Evolutionary conservation across 2,113 vertebrate species (phyloP).

Genomic region (Clupea harengus): DNA sequence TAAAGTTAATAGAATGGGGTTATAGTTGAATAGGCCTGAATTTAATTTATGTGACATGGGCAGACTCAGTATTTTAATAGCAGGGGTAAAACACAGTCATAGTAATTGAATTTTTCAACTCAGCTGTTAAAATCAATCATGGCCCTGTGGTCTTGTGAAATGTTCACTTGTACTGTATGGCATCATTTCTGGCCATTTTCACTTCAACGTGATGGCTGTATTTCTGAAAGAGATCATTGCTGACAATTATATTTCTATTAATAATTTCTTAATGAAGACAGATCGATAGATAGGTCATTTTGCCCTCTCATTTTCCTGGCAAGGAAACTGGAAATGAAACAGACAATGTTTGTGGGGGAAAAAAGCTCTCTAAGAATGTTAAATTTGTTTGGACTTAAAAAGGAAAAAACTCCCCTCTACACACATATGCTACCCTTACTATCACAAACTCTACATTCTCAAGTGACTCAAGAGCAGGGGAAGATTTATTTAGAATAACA

Average conservation of each 20-base stretch:
- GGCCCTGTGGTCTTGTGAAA: constrained; percentile 30
- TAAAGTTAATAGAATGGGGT: constrained; percentile 65
- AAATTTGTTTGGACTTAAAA: neutral
- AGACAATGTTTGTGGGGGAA: neutral
- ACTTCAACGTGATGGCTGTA: neutral
- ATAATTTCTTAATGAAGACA: neutral
- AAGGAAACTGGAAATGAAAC: neutral
- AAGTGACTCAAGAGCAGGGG: neutral
- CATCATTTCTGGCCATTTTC: neutral
- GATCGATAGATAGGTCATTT: neutral
- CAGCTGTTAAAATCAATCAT: constrained; percentile 33
- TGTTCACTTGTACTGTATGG: constrained; percentile 22
- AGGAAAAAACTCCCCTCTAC: neutral
- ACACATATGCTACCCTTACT: neutral
- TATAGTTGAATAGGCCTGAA: constrained; percentile 59
- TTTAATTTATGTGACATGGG: constrained; percentile 61
- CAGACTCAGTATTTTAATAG: constrained; percentile 31
- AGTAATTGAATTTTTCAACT: constrained; percentile 49
- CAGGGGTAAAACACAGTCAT: constrained; percentile 52
- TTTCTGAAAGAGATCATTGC: neutral
- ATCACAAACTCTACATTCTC: neutral
- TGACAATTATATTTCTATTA: neutral
- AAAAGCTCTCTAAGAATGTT: neutral
- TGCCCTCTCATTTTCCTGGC: neutral
- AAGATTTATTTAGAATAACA: constrained; percentile 9